phyloP scores from a whole-genome alignment of 2,113 vertebrate genomes.

The Setophaga petechia region DNA sequence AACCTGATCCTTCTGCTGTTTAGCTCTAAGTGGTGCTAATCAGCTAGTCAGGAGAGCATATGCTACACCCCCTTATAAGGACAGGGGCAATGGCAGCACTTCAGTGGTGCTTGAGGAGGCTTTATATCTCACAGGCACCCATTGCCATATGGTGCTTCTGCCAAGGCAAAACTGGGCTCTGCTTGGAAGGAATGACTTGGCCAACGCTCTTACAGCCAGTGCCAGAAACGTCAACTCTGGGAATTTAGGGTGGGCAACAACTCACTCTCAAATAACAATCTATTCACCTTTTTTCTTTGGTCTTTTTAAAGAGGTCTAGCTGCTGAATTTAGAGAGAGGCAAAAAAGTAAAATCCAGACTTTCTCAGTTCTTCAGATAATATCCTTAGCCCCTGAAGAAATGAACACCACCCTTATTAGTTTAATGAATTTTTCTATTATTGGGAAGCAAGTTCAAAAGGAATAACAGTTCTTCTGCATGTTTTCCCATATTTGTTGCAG shows the following conservation, averaged over 20 bases:
- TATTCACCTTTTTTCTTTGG: conserved; percentile 32
- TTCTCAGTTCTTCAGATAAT: not conserved
- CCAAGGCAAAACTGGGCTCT: conserved; percentile 25
- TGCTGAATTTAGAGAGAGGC: not conserved
- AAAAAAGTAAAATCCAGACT: not conserved
- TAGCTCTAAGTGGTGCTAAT: conserved; percentile 43
- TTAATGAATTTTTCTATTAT: not conserved
- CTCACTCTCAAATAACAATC: conserved; percentile 36
- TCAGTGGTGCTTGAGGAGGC: conserved; percentile 36
- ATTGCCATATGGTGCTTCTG: conserved; percentile 35
- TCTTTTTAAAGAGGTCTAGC: not conserved
- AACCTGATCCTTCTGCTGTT: not conserved
- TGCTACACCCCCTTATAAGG: conserved; percentile 40
- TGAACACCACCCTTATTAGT: not conserved
- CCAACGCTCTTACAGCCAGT: not conserved
- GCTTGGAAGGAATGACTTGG: conserved; percentile 38
- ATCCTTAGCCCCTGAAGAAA: not conserved
- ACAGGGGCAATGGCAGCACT: conserved; percentile 50
- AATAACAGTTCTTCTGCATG: not conserved
- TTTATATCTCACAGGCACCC: conserved; percentile 41
- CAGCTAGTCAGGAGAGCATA: conserved; percentile 42
- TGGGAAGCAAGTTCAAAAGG: not conserved
- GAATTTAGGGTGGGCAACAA: conserved; percentile 29
- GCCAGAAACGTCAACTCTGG: conserved; percentile 38
- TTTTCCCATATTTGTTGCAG: not conserved